phyloP scores from a whole-genome alignment of 2,797 vertebrate genomes.

The Tenualosa ilisha region DNA sequence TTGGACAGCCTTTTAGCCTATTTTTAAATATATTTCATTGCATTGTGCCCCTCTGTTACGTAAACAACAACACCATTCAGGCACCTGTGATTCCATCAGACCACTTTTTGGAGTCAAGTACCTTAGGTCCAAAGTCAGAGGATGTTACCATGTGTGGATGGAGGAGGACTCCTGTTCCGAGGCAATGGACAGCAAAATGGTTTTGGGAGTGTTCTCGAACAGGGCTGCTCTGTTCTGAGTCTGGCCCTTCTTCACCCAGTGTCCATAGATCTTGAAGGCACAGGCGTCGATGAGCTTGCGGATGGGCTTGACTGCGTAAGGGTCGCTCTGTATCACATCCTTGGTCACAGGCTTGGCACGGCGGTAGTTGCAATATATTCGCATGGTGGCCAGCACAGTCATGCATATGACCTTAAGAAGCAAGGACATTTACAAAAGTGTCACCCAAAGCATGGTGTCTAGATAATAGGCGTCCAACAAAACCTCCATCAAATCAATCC shows the following conservation, averaged over 20 bases:
- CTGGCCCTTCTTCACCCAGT: conserved; percentile 99
- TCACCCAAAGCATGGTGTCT: neutral
- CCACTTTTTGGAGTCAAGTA: neutral
- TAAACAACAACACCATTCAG: neutral
- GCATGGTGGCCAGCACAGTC: conserved; percentile 90
- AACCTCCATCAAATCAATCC: neutral
- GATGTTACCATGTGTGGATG: conserved; percentile 62
- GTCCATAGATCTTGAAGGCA: conserved; percentile 95
- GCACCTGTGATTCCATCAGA: neutral
- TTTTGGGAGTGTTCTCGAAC: conserved; percentile 96
- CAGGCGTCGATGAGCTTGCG: conserved; percentile 93
- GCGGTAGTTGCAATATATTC: conserved; percentile 94
- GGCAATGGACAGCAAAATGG: conserved; percentile 82
- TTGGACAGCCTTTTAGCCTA: neutral
- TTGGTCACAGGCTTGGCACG: conserved; percentile 87
- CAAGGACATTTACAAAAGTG: neutral
- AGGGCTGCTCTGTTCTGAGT: conserved; percentile 95
- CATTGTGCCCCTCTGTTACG: neutral
- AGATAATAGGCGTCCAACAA: neutral
- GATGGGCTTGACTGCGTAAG: conserved; percentile 88
- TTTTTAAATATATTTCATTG: neutral
- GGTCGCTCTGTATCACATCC: conserved; percentile 88
- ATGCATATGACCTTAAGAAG: conserved; percentile 86
- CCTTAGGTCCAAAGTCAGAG: neutral
- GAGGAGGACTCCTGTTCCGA: conserved; percentile 68